Conservation (phyloP, 2,888 invertebrate species). For the Pseudococcus jackbeardsleyi region DNA sequence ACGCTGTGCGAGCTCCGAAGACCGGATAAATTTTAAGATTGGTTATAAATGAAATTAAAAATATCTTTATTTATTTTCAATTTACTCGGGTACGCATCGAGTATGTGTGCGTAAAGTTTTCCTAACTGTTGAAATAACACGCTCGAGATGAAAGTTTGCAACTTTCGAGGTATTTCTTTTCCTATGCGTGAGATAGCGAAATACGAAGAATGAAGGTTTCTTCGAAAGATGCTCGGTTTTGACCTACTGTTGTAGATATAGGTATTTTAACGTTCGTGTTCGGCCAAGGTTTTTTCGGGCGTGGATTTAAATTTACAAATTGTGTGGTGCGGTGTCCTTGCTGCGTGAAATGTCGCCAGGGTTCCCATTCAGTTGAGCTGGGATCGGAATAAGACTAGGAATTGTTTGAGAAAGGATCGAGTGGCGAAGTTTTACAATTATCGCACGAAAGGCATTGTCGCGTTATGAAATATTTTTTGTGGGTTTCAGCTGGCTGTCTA, state of each 20-base stretch:
- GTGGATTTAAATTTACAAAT: neutral
- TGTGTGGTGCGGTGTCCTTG: neutral
- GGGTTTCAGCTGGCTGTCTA: too few relatives aligned
- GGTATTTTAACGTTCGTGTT: neutral
- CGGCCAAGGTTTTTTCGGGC: neutral
- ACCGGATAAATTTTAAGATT: neutral
- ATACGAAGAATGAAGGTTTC: neutral
- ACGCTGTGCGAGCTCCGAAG: neutral
- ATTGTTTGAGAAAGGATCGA: neutral
- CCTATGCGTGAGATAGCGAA: neutral
- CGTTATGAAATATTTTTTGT: too few relatives aligned
- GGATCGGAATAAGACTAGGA: neutral
- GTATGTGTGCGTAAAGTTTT: slow-evolving; percentile 32
- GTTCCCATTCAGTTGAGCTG: neutral
- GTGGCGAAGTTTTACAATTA: too few relatives aligned
- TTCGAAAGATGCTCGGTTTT: neutral
- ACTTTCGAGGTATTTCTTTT: neutral
- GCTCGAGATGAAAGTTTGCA: slow-evolving; percentile 15
- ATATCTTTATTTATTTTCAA: slow-evolving; percentile 37
- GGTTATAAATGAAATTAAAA: slow-evolving; percentile 30
- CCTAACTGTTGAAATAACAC: slow-evolving; percentile 14
- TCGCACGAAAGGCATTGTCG: too few relatives aligned
- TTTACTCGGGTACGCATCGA: neutral
- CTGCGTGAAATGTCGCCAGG: neutral
- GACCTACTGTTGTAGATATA: neutral